Conservation (phyloP, 1,140 invertebrate species). For the Drosophila rhopaloa region DNA sequence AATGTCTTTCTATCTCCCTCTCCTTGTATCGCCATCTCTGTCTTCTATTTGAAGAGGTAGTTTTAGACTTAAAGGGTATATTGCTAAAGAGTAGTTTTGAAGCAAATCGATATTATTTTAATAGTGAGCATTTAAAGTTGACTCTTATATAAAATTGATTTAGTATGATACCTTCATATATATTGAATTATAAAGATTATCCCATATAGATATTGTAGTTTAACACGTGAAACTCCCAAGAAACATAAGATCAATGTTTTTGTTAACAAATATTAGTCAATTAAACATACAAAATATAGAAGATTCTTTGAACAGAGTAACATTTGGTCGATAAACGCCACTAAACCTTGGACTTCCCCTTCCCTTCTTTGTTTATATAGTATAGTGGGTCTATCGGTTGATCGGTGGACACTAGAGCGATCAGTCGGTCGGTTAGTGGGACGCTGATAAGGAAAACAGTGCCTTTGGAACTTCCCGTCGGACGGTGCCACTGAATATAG, state of each 20-base stretch:
- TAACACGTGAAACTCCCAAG: too few relatives aligned
- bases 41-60: background rate
- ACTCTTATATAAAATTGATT: too few relatives aligned
- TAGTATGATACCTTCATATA: too few relatives aligned
- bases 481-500: constrained; percentile 6
- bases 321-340: background rate
- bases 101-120: too few relatives aligned
- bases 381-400: background rate
- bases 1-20: constrained; percentile 3
- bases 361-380: constrained; percentile 7
- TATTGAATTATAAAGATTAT: too few relatives aligned
- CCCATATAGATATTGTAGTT: too few relatives aligned
- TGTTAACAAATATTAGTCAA: too few relatives aligned
- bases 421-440: constrained; percentile 43
- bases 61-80: background rate
- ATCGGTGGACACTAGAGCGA: constrained; percentile 29
- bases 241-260: too few relatives aligned
- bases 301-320: background rate
- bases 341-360: background rate
- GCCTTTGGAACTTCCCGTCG: constrained; percentile 35
- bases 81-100: background rate
- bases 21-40: background rate
- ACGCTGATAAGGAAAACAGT: constrained; percentile 30
- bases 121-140: too few relatives aligned
- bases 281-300: background rate